phyloP scores from a whole-genome alignment of 1,140 invertebrate species.

The Caenorhabditis briggsae region DNA sequence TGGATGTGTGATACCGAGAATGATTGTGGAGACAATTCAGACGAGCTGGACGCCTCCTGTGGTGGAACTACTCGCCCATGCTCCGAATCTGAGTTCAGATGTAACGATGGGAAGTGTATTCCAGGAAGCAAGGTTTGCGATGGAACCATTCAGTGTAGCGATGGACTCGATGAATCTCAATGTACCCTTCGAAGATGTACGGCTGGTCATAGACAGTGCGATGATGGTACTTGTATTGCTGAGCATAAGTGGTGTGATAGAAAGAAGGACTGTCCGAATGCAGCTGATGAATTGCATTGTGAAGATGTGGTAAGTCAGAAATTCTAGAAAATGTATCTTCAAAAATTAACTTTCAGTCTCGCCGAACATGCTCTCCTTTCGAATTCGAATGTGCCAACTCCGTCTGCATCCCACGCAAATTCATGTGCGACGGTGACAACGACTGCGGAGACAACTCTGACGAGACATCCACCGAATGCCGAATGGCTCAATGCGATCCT shows the following conservation, averaged over 20 bases:
- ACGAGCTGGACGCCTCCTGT: conserved; percentile 72
- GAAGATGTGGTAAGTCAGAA: conserved; percentile 61
- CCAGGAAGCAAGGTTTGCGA: conserved; percentile 82
- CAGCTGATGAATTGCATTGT: conserved; percentile 76
- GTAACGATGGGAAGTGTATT: conserved; percentile 92
- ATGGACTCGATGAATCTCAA: conserved; percentile 72
- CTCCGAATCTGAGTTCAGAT: conserved; percentile 87
- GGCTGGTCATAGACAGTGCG: conserved; percentile 71
- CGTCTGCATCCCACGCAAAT: conserved; percentile 75
- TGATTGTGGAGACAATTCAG: conserved; percentile 75
- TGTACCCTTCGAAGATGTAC: conserved; percentile 73
- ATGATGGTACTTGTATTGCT: conserved; percentile 76
- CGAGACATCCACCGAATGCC: conserved; percentile 74
- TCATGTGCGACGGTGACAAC: conserved; percentile 74
- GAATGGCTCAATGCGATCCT: conserved; percentile 74
- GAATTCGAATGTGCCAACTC: conserved; percentile 76
- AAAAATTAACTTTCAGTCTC: conserved; percentile 66
- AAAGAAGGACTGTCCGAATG: conserved; percentile 73
- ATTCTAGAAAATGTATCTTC: no score
- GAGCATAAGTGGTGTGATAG: conserved; percentile 71
- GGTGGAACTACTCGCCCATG: conserved; percentile 76
- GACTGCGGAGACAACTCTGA: conserved; percentile 77
- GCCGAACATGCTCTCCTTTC: conserved; percentile 70
- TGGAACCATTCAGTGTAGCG: conserved; percentile 72
- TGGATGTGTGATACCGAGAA: conserved; percentile 89